Conservation (phyloP, 2,113 vertebrate species). For the Perca flavescens region DNA sequence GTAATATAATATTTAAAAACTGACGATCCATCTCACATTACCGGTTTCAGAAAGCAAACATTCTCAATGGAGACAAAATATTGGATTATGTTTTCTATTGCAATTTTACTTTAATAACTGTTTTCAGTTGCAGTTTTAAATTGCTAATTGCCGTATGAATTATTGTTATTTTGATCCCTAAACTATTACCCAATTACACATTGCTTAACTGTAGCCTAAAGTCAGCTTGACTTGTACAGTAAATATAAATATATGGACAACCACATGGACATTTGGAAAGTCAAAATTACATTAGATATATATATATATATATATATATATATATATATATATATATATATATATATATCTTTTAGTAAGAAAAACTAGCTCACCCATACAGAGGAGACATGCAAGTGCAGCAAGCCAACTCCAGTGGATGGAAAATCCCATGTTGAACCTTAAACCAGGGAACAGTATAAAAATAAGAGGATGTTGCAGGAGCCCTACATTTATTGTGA, state of each 20-base stretch:
- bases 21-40: neutral
- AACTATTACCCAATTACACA: neutral
- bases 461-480: slow-evolving; percentile 15
- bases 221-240: neutral
- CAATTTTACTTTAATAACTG: neutral
- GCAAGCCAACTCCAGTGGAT: slow-evolving; percentile 33
- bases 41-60: neutral
- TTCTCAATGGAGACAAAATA: neutral
- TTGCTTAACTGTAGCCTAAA: no score
- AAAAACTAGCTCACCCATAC: slow-evolving; percentile 58
- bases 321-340: neutral
- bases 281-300: neutral
- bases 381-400: slow-evolving; percentile 54
- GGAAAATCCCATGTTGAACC: slow-evolving; percentile 63
- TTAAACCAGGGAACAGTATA: neutral
- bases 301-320: neutral
- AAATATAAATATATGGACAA: neutral
- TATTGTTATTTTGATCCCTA: neutral
- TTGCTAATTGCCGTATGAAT: neutral
- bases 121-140: neutral
- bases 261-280: neutral
- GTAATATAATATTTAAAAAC: neutral
- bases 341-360: neutral
- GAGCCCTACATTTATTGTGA: slow-evolving; percentile 42
- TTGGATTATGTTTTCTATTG: neutral